phyloP scores from a whole-genome alignment of 2,113 vertebrate genomes.

The Polypterus bichir region DNA sequence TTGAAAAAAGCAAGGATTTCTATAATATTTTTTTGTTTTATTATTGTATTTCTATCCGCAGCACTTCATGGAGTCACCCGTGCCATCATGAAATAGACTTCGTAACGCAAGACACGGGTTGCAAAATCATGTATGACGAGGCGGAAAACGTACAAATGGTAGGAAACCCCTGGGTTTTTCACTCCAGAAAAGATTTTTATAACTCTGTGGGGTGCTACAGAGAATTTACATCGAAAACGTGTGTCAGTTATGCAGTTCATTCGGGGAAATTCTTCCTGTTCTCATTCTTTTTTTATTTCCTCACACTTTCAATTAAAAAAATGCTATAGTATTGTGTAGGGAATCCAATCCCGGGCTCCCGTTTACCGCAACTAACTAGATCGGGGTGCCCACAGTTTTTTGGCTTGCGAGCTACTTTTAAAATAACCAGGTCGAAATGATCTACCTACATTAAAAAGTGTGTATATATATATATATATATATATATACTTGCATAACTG shows the following conservation, averaged over 20 bases:
- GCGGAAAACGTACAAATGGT: constrained; percentile 17
- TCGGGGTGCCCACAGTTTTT: too few species aligned
- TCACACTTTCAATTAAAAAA: constrained; percentile 84
- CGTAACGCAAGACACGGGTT: constrained; percentile 10
- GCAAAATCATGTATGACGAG: constrained; percentile 9
- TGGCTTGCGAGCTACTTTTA: too few species aligned
- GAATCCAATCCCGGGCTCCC: too few species aligned
- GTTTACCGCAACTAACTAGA: too few species aligned
- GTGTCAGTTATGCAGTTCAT: constrained; percentile 75
- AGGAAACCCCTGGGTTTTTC: constrained; percentile 88
- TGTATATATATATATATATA: too few species aligned
- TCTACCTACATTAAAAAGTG: too few species aligned
- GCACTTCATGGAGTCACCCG: constrained; percentile 48
- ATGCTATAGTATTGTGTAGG: constrained; percentile 42
- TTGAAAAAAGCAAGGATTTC: constrained; percentile 50
- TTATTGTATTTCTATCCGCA: constrained; percentile 56
- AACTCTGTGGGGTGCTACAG: constrained; percentile 35
- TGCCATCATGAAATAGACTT: constrained; percentile 48
- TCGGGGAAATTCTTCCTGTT: constrained; percentile 53
- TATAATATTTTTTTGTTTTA: constrained; percentile 49
- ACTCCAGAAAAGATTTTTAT: constrained; percentile 35
- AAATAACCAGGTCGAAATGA: too few species aligned
- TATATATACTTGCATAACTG: too few species aligned
- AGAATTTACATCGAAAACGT: constrained; percentile 56
- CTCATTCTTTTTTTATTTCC: constrained; percentile 45